Base-by-base conservation (phyloP, 2,113 vertebrate genomes). In the Lepus timidus region DNA sequence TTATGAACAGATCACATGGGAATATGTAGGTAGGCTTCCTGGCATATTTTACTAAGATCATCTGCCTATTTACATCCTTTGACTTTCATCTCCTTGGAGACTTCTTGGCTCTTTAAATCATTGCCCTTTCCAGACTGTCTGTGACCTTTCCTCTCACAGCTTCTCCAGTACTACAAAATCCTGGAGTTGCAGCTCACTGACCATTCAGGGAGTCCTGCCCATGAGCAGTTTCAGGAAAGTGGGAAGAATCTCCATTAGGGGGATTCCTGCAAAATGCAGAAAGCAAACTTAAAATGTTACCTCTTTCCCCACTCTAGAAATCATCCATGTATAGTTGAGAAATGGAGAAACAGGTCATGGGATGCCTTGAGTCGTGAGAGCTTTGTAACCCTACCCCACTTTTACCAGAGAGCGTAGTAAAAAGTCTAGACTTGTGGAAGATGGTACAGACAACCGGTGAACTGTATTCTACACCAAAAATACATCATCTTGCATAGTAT, bases 311-410 rank as follows among this genome's bases (percentile, higher is more conserved):
- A 75, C 29, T 75, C 20, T 90, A 73, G 51, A 16, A 91, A 51
- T 51, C 49, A 20, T 23, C 33, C 10, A 1, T 75, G 9, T 67
- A 4, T 62, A 61, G 44, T 65, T 85, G 6, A 85, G 68, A 95
- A 83, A 75, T 67, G 17, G 23, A 96, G 76, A 83, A 80, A 80
- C 83, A 67, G 7, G 14, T 62, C 71, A 75, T 36, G 85, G 11
- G 74, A 31, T 71, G 4, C 6, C 33, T 44, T 44, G 44, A 44
- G 44, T 44, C 6, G 7, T 44, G 6, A 44, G 44, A 22, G 12
- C 36, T 55, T 90, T 58, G 93, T 65, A 3, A 9, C 12, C 6
- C n/a, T 31, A 8, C 8, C 16, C 8, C 9, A 51, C 27, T 65
- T 75, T 65, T 81, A 62, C 11, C 25, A 78, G 58, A 25, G 83